These are phyloP conservation scores for Charaxes varanes DNA, from an alignment of 1,140 invertebrate species.

Conservation along the genomic window DNA sequence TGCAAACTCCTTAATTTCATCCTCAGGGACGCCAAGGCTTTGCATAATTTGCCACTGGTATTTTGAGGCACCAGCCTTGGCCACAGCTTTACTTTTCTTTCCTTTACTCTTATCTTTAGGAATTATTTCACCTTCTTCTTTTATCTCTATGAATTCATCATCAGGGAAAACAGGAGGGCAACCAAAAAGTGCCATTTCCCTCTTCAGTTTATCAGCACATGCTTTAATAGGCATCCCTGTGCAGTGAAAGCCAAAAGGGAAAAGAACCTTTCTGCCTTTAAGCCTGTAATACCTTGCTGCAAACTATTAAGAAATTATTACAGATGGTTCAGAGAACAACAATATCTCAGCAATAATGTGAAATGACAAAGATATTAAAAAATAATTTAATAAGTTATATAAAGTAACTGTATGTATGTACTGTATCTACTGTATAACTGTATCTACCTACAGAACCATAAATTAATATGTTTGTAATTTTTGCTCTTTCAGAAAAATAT, in stretches of 20 bases:
- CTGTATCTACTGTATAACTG: too few species aligned
- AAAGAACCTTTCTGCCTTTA: conserved; percentile 93
- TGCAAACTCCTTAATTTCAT: conserved; percentile 95
- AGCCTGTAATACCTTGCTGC: conserved; percentile 92
- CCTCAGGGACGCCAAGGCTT: conserved; percentile 90
- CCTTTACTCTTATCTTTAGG: conserved; percentile 97
- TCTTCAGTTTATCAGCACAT: conserved; percentile 97
- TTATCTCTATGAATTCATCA: conserved; percentile 62
- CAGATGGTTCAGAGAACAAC: neutral
- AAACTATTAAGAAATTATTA: conserved; percentile 79
- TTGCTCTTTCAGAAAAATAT: too few species aligned
- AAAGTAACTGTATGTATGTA: too few species aligned
- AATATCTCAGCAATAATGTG: too few species aligned
- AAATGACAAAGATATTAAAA: too few species aligned
- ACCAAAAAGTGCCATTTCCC: conserved; percentile 95
- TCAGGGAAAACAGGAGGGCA: conserved; percentile 94
- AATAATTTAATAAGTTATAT: too few species aligned
- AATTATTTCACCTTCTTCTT: conserved; percentile 76
- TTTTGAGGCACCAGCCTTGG: conserved; percentile 91
- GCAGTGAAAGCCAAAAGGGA: conserved; percentile 99
- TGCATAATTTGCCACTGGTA: conserved; percentile 99
- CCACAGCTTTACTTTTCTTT: conserved; percentile 98
- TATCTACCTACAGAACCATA: too few species aligned
- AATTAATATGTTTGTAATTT: too few species aligned
- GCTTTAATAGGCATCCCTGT: conserved; percentile 98